These are phyloP conservation scores for Osmerus mordax DNA, from an alignment of 2,113 vertebrate species.

Conservation along the genomic window DNA sequence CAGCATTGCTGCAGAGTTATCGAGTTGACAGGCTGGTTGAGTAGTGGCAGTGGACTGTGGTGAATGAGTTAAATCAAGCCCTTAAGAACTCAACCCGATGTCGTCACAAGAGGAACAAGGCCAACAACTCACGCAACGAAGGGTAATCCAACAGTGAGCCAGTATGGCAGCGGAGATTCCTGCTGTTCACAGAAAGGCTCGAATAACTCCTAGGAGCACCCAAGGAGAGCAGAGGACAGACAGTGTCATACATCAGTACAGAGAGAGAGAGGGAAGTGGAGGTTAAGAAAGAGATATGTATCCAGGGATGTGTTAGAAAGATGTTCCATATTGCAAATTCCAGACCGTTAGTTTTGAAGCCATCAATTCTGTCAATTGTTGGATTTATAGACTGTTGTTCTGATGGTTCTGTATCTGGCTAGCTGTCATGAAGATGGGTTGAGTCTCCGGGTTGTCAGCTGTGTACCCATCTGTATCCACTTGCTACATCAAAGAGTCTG, in stretches of 20 bases:
- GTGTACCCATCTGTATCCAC: neutral
- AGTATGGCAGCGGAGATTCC: conserved; percentile 61
- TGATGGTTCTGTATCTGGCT: conserved; percentile 46
- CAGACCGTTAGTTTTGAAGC: conserved; percentile 32
- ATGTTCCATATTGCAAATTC: conserved; percentile 52
- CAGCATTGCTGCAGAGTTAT: conserved; percentile 48
- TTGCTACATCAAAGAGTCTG: neutral
- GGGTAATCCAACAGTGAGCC: conserved; percentile 66
- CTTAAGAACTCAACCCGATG: conserved; percentile 55
- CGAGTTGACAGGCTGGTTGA: conserved; percentile 66
- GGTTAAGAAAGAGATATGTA: conserved; percentile 51
- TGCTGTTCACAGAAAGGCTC: conserved; percentile 61
- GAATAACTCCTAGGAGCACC: conserved; percentile 66
- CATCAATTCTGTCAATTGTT: conserved; percentile 58
- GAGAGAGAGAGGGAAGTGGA: conserved; percentile 31
- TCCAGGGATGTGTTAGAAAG: conserved; percentile 47
- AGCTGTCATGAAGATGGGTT: conserved; percentile 48
- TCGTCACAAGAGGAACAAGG: conserved; percentile 60
- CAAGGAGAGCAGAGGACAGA: conserved; percentile 60
- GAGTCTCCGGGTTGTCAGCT: neutral
- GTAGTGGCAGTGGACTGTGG: conserved; percentile 64
- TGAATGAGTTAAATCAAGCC: conserved; percentile 73
- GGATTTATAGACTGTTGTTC: conserved; percentile 39
- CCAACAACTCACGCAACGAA: conserved; percentile 66
- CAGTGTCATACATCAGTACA: conserved; percentile 45